These are phyloP conservation scores for Sterrhoptilus dennistouni DNA, from an alignment of 2,113 vertebrate genomes.

Conservation along the genomic window DNA sequence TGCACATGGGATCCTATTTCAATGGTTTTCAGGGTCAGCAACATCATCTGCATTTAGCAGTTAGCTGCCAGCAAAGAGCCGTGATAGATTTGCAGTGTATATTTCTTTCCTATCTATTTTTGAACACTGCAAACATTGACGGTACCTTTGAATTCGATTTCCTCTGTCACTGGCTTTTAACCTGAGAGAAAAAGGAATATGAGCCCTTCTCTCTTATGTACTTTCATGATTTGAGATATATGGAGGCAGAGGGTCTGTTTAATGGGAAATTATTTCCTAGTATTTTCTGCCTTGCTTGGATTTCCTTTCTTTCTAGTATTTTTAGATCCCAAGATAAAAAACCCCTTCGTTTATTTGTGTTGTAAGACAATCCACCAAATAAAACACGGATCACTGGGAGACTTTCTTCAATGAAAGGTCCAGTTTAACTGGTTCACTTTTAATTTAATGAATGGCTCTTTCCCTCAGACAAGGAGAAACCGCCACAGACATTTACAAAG, in stretches of 20 bases:
- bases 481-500: conserved; percentile 66
- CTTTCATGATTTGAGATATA: conserved; percentile 6
- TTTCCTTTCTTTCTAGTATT: conserved; percentile 76
- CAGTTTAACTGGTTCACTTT: conserved; percentile 65
- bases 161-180: conserved; percentile 56
- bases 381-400: conserved; percentile 71
- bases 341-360: conserved; percentile 62
- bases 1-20: neutral
- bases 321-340: conserved; percentile 73
- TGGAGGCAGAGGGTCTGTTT: conserved; percentile 38
- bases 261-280: conserved; percentile 62
- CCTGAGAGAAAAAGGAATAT: conserved; percentile 36
- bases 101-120: neutral
- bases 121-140: neutral
- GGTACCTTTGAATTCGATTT: conserved; percentile 38
- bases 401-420: conserved; percentile 72
- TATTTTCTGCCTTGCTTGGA: conserved; percentile 59
- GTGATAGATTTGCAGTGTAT: neutral
- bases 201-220: neutral
- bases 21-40: neutral
- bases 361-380: conserved; percentile 73
- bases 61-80: neutral
- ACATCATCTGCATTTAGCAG: neutral
- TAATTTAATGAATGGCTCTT: conserved; percentile 72
- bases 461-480: conserved; percentile 49